A percentile compares a stretch with the other conserved stretches of the same genome.
These are phyloP conservation scores for Brachyhypopomus gauderio DNA, from an alignment of 2,113 vertebrate genomes.

Conservation along the genomic window DNA sequence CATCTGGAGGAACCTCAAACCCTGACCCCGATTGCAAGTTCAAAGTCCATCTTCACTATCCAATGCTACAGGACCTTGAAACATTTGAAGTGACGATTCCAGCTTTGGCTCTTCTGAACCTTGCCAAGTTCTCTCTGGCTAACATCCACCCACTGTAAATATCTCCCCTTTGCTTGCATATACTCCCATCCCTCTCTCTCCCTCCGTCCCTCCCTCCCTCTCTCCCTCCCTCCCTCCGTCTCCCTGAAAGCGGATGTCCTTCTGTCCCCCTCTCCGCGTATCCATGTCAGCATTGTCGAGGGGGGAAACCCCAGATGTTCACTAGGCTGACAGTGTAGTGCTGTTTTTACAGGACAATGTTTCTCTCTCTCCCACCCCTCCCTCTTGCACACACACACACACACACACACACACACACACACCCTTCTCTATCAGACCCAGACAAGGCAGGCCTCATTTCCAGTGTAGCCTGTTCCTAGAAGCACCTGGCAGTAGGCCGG, in stretches of 20 bases:
- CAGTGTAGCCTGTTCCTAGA: conserved; percentile 57
- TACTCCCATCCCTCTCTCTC: neutral
- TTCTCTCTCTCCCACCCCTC: conserved; percentile 12
- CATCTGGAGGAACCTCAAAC: conserved; percentile 33
- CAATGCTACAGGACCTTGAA: neutral
- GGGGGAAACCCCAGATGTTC: conserved; percentile 54
- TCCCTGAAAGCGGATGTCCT: conserved; percentile 27
- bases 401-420: conserved; percentile 2
- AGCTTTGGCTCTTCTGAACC: neutral
- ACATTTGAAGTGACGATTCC: conserved; percentile 13
- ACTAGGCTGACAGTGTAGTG: conserved; percentile 39
- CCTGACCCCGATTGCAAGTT: conserved; percentile 27
- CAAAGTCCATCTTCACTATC: conserved; percentile 28
- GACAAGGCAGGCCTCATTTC: conserved; percentile 31
- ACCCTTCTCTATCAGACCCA: conserved; percentile 42
- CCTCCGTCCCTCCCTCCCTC: neutral
- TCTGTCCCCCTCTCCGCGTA: conserved; percentile 44
- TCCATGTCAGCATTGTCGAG: conserved; percentile 51
- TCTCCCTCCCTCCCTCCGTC: neutral
- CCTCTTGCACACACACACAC: conserved; percentile 12
- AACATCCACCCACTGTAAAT: conserved; percentile 14
- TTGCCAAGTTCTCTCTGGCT: neutral
- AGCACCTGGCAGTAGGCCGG: conserved; percentile 49
- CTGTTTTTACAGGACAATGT: conserved; percentile 30
- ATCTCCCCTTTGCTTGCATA: conserved; percentile 16